Conservation (phyloP, 1,140 invertebrate species). For the Drosophila mojavensis region DNA sequence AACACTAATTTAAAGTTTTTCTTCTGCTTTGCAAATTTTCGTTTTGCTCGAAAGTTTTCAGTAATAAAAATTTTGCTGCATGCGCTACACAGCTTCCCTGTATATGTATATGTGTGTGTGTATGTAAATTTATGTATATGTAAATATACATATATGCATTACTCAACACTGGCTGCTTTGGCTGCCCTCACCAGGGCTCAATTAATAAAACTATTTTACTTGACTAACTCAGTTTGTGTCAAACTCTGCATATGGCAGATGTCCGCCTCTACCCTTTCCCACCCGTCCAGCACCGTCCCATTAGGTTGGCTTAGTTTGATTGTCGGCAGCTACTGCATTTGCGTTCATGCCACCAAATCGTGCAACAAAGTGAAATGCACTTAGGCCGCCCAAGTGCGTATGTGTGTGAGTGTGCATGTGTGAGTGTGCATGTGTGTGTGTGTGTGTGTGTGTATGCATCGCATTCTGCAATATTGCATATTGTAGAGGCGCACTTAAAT, state of each 20-base stretch:
- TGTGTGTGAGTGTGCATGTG: neutral
- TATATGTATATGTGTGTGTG: no score
- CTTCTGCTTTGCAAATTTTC: no score
- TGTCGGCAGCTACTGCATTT: constrained; percentile 25
- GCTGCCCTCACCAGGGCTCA: constrained; percentile 39
- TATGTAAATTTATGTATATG: no score
- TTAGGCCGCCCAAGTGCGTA: constrained; percentile 19
- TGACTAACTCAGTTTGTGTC: constrained; percentile 55
- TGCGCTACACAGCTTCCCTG: no score
- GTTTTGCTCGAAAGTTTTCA: neutral
- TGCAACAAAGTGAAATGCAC: constrained; percentile 73
- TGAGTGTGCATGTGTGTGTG: constrained; percentile 1
- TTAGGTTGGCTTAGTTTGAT: constrained; percentile 34
- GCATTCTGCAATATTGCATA: constrained; percentile 80
- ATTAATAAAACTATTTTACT: constrained; percentile 63
- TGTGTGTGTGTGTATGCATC: constrained; percentile 34
- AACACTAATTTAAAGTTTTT: no score
- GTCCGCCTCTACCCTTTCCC: neutral
- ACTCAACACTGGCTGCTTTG: constrained; percentile 12
- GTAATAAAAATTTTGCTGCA: neutral
- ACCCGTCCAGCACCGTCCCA: neutral
- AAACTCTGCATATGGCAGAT: constrained; percentile 21
- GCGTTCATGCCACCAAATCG: constrained; percentile 52
- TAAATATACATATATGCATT: neutral
- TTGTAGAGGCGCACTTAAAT: constrained; percentile 77